phyloP scores from a whole-genome alignment of 2,888 invertebrate genomes.

The Agriopis leucophaearia region DNA sequence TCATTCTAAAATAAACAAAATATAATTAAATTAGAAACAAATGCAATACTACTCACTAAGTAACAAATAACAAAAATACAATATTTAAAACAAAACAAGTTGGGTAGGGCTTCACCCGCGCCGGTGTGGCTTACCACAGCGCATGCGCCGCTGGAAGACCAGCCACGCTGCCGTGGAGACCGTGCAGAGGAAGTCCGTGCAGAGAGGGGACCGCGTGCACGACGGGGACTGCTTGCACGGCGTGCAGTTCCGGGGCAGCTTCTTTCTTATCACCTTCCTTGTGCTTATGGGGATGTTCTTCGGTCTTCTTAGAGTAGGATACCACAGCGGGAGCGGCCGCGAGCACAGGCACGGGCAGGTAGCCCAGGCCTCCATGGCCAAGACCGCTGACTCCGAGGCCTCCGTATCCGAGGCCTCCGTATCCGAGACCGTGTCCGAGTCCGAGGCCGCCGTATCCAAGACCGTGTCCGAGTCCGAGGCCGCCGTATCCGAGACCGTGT shows the following conservation, averaged over 20 bases:
- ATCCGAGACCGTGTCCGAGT: background rate
- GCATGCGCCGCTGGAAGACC: conserved; percentile 11
- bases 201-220: background rate
- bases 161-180: conserved; percentile 4
- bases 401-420: conserved; percentile 12
- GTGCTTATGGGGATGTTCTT: background rate
- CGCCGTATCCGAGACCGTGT: conserved; percentile 39
- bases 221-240: background rate
- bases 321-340: conserved; percentile 35
- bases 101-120: background rate
- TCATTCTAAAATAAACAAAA: background rate
- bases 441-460: conserved; percentile 8
- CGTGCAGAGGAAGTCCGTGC: conserved; percentile 2
- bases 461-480: conserved; percentile 35
- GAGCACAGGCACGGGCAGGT: conserved; percentile 13
- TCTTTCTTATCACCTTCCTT: conserved; percentile 7
- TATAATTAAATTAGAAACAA: conserved; percentile 3
- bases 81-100: conserved; percentile 6
- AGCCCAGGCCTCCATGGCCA: conserved; percentile 17
- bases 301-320: background rate
- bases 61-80: conserved; percentile 4
- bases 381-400: background rate
- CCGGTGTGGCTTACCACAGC: conserved; percentile 8
- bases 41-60: conserved; percentile 9
- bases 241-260: conserved; percentile 38